Percentiles rank a stretch among this genome's conserved stretches.
Evolutionary conservation across 2,113 vertebrate genomes (phyloP).

Genomic region (Nothocercus nigrocapillus): DNA sequence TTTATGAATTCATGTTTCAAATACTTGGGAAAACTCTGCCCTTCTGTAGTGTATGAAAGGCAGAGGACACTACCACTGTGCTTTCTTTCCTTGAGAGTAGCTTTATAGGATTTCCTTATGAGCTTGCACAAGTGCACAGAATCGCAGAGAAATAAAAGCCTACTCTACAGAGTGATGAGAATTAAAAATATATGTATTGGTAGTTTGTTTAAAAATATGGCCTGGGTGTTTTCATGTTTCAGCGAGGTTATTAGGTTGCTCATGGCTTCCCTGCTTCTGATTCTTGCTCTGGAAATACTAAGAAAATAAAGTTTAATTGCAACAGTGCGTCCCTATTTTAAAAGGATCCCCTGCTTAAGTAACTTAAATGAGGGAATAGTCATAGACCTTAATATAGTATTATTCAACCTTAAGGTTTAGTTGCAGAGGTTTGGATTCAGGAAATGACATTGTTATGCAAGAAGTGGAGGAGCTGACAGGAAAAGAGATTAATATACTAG

Average conservation of each 20-base stretch:
- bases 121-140: neutral
- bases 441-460: constrained; percentile 55
- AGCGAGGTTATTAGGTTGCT: neutral
- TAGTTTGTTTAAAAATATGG: neutral
- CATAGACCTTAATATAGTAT: constrained; percentile 35
- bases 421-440: constrained; percentile 51
- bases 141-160: neutral
- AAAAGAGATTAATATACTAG: constrained; percentile 49
- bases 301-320: neutral
- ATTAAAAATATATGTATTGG: neutral
- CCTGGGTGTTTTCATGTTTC: neutral
- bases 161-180: neutral
- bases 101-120: neutral
- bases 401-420: constrained; percentile 52
- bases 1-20: neutral
- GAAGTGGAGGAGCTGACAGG: constrained; percentile 42
- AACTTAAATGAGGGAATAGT: neutral
- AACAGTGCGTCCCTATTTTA: neutral
- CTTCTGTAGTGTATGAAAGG: neutral
- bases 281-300: neutral
- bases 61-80: neutral
- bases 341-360: constrained; percentile 21
- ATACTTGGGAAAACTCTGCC: neutral
- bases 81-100: neutral
- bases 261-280: neutral